Percentiles rank a stretch among this genome's conserved stretches.
Evolutionary conservation across 2,888 invertebrate species (phyloP).

Genomic region (Belgica antarctica): DNA sequence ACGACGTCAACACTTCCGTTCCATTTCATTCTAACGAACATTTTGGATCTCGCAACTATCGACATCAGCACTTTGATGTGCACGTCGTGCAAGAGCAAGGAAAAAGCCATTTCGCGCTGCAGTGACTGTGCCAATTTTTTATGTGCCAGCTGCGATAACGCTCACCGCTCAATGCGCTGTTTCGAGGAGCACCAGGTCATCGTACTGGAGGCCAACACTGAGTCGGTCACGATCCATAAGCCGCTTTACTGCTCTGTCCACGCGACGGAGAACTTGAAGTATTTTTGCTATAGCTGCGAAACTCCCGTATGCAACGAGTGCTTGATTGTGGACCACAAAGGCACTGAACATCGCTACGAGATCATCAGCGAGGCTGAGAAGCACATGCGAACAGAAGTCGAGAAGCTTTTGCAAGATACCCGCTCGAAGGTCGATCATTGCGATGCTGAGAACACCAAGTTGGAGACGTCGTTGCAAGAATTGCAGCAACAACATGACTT

Average conservation of each 20-base stretch:
- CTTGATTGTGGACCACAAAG: slow-evolving; percentile 76
- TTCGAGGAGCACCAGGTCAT: slow-evolving; percentile 93
- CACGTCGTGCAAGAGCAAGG: slow-evolving; percentile 93
- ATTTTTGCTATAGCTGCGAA: slow-evolving; percentile 84
- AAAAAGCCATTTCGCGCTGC: slow-evolving; percentile 89
- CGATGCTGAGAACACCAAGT: slow-evolving; percentile 69
- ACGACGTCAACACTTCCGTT: slow-evolving; percentile 75
- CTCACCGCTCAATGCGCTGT: slow-evolving; percentile 95
- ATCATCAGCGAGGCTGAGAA: slow-evolving; percentile 76
- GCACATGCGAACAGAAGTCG: slow-evolving; percentile 73
- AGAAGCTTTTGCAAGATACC: slow-evolving; percentile 71
- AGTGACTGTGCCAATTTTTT: slow-evolving; percentile 92
- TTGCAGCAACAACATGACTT: slow-evolving; percentile 83
- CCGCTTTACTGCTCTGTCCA: slow-evolving; percentile 83
- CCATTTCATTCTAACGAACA: slow-evolving; percentile 83
- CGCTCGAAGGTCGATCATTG: slow-evolving; percentile 73
- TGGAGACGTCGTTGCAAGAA: slow-evolving; percentile 79
- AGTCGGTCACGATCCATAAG: slow-evolving; percentile 77
- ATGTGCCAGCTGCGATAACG: slow-evolving; percentile 90
- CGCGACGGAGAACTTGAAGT: slow-evolving; percentile 78
- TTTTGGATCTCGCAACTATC: slow-evolving; percentile 77
- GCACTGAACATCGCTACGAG: slow-evolving; percentile 79
- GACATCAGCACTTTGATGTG: slow-evolving; percentile 71
- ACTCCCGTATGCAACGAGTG: slow-evolving; percentile 86
- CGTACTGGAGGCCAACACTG: slow-evolving; percentile 80